Base-by-base conservation (phyloP, 2,113 vertebrate species). In the Notarius quadriscutis region DNA sequence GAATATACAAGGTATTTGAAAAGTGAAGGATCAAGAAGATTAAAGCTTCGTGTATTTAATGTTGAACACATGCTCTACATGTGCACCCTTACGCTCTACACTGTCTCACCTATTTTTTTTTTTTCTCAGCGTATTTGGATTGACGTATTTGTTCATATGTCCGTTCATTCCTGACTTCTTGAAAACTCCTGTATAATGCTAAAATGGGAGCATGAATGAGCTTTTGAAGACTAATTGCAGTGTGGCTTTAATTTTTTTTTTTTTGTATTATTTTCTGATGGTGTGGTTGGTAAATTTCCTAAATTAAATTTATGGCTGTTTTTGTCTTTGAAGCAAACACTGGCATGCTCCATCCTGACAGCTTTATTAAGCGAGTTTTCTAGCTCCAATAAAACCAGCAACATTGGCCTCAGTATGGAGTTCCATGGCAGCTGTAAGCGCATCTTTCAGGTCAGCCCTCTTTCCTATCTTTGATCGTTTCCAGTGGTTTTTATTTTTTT, bases 361-460 rank as follows among this genome's bases (percentile, higher is more conserved):
- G 98, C 98, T 14, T 93, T 99, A 69, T 95, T 99, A 92, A 99
- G 97, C 15, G 98, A 99, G 93, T 99, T 99, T 93, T 99, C 98
- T 94, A 99, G 98, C 95, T 99, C 98, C 94, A 99, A 95, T 93
- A 99, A 99, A 95, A 99, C 98, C 92, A 99, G 98, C 95, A 99
- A 98, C 94, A 99, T 99, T 89, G 98, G 98, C 90, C 96, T 99
- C 91, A 99, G 97, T 92, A 99, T 99, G 98, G 98, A 99, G 94
- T 99, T 99, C 89, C 98, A 99, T 51, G 98, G 98, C 89, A 99
- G 97, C 96, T 99, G 98, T 94, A 99, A 99, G 93, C 96, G 98
- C 85, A 90, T 98, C 87, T 99, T 99, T 93, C 98, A 99, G 97
- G 98, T 99, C 12, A 11, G 90, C 60, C 67, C 15, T 53, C 2